Evolutionary conservation across 53 echinoderm and acorn worm species (phyloP), one percentile per base, ranked within the genome.

Genomic region (Echinometra lucunter): DNA sequence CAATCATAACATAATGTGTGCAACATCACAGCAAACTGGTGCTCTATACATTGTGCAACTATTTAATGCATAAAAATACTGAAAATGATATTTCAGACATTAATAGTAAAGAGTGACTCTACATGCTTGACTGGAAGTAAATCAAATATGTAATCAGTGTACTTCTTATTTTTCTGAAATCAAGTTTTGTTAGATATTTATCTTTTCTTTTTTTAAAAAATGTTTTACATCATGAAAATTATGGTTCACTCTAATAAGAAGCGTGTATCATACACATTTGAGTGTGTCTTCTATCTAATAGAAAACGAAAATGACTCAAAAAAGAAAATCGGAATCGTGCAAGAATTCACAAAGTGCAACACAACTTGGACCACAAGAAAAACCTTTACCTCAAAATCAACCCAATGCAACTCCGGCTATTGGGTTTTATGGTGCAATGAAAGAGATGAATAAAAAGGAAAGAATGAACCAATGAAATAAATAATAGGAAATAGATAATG

Each of bases 351-450:
- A 37, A 19, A 1, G 58, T 90, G 90, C 60, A 44, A 35, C 70
- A 91, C 66, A 91, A 69, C 60, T 30, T 37, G 67, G 18, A 53
- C 85, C 85, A 85, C 85, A 85, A 49, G 85, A 85, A 85, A 47
- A 47, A 80, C 74, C 17, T 60, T 91, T 96, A 96, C 96, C 96
- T 96, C 96, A 91, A 63, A 96, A 21, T 96, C 96, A 91, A 96
- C 93, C 98, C 98, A 98, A 97, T 97, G 97, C 91, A 97, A 95
- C 91, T 98, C 98, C 90, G 96, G 96, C 98, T 98, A 95, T 88
- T 94, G 57, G 96, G 88, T 92, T 42, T 89, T 87, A 95, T 95
- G 66, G 75, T 56, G 74, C 82, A 94, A 88, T 94, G 53, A 75
- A 89, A 89, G 49, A 89, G 38, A 57, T 28, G 18, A 89, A 60